Percentiles rank a stretch among this genome's conserved stretches.
Conservation (phyloP, 2,888 invertebrate genomes). For the Oscheius myriophilus region DNA sequence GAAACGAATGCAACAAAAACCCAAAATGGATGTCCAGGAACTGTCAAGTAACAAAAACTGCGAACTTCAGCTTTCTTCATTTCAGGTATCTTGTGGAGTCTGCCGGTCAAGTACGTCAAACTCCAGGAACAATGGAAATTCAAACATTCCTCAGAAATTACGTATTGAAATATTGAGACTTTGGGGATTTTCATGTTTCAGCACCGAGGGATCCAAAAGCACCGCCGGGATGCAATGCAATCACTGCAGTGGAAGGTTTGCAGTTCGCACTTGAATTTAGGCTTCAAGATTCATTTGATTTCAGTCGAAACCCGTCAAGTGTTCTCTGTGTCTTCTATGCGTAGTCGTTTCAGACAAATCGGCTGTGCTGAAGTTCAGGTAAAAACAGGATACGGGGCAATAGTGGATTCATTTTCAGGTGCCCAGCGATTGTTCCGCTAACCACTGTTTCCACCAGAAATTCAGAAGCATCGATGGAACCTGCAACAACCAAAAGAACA, state of each 20-base stretch:
- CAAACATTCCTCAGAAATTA: slow-evolving; percentile 1
- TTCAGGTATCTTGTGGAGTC: slow-evolving; percentile 21
- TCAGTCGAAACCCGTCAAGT: slow-evolving; percentile 35
- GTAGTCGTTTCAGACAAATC: slow-evolving; percentile 21
- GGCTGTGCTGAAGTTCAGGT: slow-evolving; percentile 34
- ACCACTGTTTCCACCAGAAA: slow-evolving; percentile 64
- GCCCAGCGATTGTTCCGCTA: slow-evolving; percentile 56
- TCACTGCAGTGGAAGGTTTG: slow-evolving; percentile 46
- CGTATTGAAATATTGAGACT: not conserved
- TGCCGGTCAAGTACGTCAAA: not conserved
- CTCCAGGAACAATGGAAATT: no score
- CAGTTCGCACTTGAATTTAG: no score
- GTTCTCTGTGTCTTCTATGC: slow-evolving; percentile 19
- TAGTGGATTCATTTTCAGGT: no score
- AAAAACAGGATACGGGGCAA: no score
- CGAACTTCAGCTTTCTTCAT: not conserved
- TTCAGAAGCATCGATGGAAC: slow-evolving; percentile 91
- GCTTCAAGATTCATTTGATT: not conserved
- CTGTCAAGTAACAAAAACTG: slow-evolving; percentile 38
- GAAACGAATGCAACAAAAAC: slow-evolving; percentile 61
- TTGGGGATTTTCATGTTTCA: not conserved
- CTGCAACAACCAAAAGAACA: slow-evolving; percentile 82
- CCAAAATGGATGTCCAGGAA: slow-evolving; percentile 62
- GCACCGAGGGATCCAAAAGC: slow-evolving; percentile 22
- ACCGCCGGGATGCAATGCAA: slow-evolving; percentile 42